phyloP scores from a whole-genome alignment of 1,140 invertebrate genomes.

The Zeugodacus cucurbitae region DNA sequence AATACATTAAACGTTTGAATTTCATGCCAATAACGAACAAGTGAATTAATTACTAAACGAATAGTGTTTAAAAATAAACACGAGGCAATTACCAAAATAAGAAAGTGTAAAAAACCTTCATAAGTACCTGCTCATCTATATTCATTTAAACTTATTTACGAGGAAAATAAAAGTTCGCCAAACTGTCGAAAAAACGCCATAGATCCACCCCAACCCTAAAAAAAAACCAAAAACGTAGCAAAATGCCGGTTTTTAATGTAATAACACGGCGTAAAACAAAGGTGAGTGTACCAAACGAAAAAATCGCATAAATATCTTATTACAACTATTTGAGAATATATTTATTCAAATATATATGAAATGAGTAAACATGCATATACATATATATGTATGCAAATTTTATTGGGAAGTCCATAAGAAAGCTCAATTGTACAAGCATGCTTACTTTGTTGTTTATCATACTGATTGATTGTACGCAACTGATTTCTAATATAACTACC shows the following conservation, averaged over 20 bases:
- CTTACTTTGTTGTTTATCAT: not conserved
- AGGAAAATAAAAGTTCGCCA: constrained; percentile 28
- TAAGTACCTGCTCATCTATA: not conserved
- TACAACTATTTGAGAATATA: not conserved
- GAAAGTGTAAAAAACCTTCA: not conserved
- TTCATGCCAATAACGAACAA: not conserved
- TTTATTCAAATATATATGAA: not conserved
- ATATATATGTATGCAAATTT: not conserved
- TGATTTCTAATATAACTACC: not conserved
- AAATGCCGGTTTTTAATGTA: constrained; percentile 52
- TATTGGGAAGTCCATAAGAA: not conserved
- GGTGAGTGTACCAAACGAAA: constrained; percentile 42
- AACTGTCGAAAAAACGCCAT: constrained; percentile 44
- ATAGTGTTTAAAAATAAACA: not conserved
- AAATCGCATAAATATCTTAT: not conserved
- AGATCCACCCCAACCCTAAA: not conserved
- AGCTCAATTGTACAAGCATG: not conserved
- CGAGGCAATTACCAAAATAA: not conserved
- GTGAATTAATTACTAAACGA: constrained; percentile 2
- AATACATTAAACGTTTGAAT: not conserved
- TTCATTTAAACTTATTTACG: not conserved
- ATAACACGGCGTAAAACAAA: constrained; percentile 48
- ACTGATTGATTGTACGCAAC: not conserved
- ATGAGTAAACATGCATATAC: no score
- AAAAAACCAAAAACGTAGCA: constrained; percentile 29